phyloP scores from a whole-genome alignment of 2,888 invertebrate species.

The Lymantria monacha region DNA sequence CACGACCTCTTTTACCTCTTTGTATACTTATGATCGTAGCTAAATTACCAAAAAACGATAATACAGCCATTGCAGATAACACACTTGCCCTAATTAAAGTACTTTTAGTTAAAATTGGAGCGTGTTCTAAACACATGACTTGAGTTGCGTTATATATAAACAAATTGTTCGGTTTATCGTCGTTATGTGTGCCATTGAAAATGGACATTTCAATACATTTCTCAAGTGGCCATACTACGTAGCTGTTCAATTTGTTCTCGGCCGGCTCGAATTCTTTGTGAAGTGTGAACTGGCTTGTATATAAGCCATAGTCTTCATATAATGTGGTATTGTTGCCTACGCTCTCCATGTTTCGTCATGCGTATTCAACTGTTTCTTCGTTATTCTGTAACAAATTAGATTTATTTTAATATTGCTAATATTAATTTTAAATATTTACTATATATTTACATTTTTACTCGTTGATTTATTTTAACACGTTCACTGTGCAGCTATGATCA shows the following conservation, averaged over 20 bases:
- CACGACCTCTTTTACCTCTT: constrained; percentile 81
- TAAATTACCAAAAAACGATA: constrained; percentile 88
- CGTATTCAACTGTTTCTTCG: constrained; percentile 40
- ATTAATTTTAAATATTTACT: neutral
- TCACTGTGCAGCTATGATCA: too few relatives aligned
- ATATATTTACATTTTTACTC: too few relatives aligned
- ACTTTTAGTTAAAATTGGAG: constrained; percentile 85
- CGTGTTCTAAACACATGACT: constrained; percentile 82
- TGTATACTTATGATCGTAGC: constrained; percentile 90
- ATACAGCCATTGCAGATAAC: constrained; percentile 85
- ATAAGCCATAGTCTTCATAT: constrained; percentile 55
- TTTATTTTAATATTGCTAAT: neutral
- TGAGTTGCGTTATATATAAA: constrained; percentile 58
- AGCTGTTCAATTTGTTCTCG: constrained; percentile 38
- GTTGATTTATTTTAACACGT: too few relatives aligned
- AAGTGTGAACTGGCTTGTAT: constrained; percentile 45
- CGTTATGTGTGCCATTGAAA: constrained; percentile 48
- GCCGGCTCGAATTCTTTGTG: constrained; percentile 44
- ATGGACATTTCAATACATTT: constrained; percentile 55
- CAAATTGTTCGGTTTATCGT: constrained; percentile 43
- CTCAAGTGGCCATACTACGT: constrained; percentile 59
- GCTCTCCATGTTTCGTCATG: constrained; percentile 75
- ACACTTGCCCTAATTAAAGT: constrained; percentile 86
- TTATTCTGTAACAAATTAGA: constrained; percentile 57
- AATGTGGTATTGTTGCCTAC: constrained; percentile 74